A percentile compares a stretch with the other conserved stretches of the same genome.
These are phyloP conservation scores for Iselma pallidipennis DNA, from an alignment of 2,888 invertebrate genomes.

Conservation along the genomic window DNA sequence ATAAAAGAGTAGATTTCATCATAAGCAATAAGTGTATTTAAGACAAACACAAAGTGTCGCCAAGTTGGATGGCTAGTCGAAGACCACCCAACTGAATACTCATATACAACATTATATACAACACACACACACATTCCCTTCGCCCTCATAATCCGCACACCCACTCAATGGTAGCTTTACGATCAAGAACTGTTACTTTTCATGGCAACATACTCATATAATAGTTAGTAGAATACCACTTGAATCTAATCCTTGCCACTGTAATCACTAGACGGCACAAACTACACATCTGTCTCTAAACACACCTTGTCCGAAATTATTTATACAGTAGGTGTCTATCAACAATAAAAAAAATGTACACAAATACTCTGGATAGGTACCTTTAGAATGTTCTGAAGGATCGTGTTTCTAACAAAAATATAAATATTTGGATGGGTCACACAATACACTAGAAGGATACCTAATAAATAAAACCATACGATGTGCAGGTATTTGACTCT, in stretches of 20 bases:
- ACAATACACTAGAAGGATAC: background rate
- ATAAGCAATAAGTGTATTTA: background rate
- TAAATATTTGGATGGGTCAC: background rate
- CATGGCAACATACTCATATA: slow-evolving; percentile 2
- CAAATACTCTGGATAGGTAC: background rate
- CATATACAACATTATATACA: background rate
- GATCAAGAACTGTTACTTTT: slow-evolving; percentile 8
- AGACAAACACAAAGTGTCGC: slow-evolving; percentile 9
- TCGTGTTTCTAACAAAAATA: slow-evolving; percentile 3
- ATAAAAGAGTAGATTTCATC: slow-evolving; percentile 5
- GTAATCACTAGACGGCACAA: background rate
- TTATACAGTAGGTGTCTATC: background rate
- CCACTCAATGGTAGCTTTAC: slow-evolving; percentile 4
- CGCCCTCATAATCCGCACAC: slow-evolving; percentile 10
- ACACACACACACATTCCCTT: slow-evolving; percentile 6
- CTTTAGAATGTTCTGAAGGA: background rate
- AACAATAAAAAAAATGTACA: background rate
- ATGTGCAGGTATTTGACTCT: background rate
- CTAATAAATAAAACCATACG: background rate
- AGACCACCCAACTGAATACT: slow-evolving; percentile 6
- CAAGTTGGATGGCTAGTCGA: slow-evolving; percentile 5
- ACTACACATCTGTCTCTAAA: background rate
- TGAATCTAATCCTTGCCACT: slow-evolving; percentile 1
- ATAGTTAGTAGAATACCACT: background rate
- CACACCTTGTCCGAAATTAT: background rate